phyloP scores from a whole-genome alignment of 2,797 vertebrate genomes.

The Neosilurus mollespiculum region DNA sequence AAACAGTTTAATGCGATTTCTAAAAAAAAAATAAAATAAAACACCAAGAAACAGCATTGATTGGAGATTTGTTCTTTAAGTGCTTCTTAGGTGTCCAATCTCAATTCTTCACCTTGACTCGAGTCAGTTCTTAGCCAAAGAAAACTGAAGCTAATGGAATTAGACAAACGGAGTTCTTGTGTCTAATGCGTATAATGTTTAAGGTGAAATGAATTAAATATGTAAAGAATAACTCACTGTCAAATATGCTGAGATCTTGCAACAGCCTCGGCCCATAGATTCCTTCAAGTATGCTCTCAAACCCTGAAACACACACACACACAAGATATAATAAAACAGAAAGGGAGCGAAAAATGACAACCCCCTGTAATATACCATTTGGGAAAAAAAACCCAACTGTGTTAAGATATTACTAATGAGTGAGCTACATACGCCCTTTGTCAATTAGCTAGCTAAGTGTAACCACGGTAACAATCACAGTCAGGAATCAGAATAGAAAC shows the following conservation, averaged over 20 bases:
- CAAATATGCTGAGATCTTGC: constrained; percentile 98
- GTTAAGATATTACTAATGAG: background rate
- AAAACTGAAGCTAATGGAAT: background rate
- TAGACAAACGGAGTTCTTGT: background rate
- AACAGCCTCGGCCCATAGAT: constrained; percentile 96
- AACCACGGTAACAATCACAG: constrained; percentile 16
- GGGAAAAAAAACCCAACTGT: background rate
- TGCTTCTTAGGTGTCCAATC: background rate
- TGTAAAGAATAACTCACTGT: constrained; percentile 76
- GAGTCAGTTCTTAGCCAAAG: background rate
- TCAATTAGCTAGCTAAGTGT: constrained; percentile 10
- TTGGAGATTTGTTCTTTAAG: background rate
- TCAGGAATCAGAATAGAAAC: background rate
- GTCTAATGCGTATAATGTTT: background rate
- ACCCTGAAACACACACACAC: constrained; percentile 73
- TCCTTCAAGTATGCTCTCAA: constrained; percentile 99
- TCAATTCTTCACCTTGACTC: background rate
- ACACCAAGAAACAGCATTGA: background rate
- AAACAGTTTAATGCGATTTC: background rate
- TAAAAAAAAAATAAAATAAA: no score
- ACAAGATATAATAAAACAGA: background rate
- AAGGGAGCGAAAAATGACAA: background rate
- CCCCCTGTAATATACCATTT: background rate
- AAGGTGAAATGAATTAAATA: background rate
- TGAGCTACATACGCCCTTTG: background rate